Base-by-base conservation (phyloP, 2,888 invertebrate genomes). In the Caenorhabditis japonica region DNA sequence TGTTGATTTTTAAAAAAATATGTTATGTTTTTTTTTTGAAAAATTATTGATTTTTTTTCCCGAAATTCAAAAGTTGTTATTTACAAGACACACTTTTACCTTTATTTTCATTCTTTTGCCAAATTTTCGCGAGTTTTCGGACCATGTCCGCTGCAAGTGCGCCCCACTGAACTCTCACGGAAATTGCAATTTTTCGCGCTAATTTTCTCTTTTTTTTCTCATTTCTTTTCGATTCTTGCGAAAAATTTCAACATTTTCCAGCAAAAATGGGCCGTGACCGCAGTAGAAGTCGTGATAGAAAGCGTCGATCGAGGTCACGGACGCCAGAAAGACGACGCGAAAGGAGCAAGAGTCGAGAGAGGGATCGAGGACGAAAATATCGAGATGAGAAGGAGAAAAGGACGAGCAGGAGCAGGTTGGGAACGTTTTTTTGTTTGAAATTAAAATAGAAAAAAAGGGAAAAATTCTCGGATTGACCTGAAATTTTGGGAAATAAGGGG, bases 271-370 rank as follows among this genome's bases (percentile, higher is more conserved):
- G 60, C 2, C 77, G 77, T 27, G 71, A 73, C 39, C 41, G 77
- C 15, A 77, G 77, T 33, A 74, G 77, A 12, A 80, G 80, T 62
- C 30, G 53, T 51, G 78, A 76, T 2, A 47, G 76, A 34, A 71
- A 73, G 27, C 51, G 74, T 15, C 69, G 76, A 19, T 69, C 72
- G 2, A 47, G 76, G 8, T 79, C 79, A n/a, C 58, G 74, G 38
- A 46, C 74, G 17, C 38, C 47, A 19, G 49, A 76, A 52, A 23
- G 66, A 23, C 21, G 60, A 2, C 51, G 70, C 8, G 61, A 61
- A 5, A 44, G 77, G 44, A 76, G 68, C 39, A 60, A 56, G 41
- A 75, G 61, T 60, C 59, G 59, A 12, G 59, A 69, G 17, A 64
- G 49, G 53, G 36, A 60, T 13, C 56, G 51, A 4, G 33, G 23